These are phyloP conservation scores for Dipus sagitta DNA, from an alignment of 2,797 vertebrate genomes.

Conservation along the genomic window DNA sequence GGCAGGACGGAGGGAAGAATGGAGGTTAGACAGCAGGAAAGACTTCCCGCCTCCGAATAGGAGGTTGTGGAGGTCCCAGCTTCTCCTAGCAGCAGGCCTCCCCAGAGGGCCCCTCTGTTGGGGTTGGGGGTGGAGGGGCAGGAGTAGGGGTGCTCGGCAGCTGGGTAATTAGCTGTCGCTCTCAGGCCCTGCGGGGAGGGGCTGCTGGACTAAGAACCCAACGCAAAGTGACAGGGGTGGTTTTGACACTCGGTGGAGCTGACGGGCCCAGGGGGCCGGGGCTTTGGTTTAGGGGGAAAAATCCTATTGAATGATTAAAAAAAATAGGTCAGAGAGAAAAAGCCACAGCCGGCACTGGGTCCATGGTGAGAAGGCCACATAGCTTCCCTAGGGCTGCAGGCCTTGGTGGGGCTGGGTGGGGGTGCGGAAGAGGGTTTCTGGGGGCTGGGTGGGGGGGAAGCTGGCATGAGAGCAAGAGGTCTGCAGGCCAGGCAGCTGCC, in stretches of 20 bases:
- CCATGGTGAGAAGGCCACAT: slow-evolving; percentile 50
- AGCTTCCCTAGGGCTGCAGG: slow-evolving; percentile 57
- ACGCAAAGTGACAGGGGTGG: slow-evolving; percentile 87
- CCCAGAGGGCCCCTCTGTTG: not conserved
- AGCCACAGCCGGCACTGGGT: slow-evolving; percentile 74
- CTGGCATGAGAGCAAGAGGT: not conserved
- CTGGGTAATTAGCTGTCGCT: slow-evolving; percentile 71
- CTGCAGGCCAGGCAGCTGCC: not conserved
- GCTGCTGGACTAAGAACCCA: slow-evolving; percentile 73
- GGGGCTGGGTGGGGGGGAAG: not conserved
- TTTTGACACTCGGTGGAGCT: slow-evolving; percentile 87
- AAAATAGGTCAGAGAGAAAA: slow-evolving; percentile 95
- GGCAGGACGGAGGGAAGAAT: slow-evolving; percentile 45
- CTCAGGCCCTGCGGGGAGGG: slow-evolving; percentile 77
- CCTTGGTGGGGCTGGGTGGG: not conserved
- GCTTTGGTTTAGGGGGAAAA: slow-evolving; percentile 82
- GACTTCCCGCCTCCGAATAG: slow-evolving; percentile 59
- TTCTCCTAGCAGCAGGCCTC: slow-evolving; percentile 33
- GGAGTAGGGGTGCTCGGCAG: slow-evolving; percentile 44
- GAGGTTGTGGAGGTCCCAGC: slow-evolving; percentile 21
- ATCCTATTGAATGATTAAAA: slow-evolving; percentile 93
- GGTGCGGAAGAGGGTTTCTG: not conserved
- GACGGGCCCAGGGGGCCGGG: slow-evolving; percentile 89
- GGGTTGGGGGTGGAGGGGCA: not conserved
- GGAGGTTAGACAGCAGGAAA: slow-evolving; percentile 64